These are phyloP conservation scores for Sciurus carolinensis DNA, from an alignment of 2,797 vertebrate species.

Conservation along the genomic window DNA sequence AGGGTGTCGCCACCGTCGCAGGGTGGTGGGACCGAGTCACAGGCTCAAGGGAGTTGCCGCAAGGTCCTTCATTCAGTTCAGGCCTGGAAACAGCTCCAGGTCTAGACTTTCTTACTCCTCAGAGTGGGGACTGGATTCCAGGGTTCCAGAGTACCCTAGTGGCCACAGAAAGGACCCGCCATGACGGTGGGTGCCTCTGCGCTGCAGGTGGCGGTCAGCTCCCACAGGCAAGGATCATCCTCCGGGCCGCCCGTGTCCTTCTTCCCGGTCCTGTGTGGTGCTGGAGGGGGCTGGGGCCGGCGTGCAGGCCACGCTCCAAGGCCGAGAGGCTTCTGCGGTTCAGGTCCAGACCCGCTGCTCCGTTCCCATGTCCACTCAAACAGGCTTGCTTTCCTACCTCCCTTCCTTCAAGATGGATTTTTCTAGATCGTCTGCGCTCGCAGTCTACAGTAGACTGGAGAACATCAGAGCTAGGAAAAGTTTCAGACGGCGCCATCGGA, in stretches of 20 bases:
- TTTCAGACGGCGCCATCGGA: not conserved
- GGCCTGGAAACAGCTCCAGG: not conserved
- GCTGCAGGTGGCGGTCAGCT: not conserved
- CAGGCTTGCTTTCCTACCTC: not conserved
- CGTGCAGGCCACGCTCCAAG: not conserved
- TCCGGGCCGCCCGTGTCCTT: not conserved
- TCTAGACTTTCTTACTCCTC: not conserved
- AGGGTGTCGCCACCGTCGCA: not conserved
- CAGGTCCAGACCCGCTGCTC: not conserved
- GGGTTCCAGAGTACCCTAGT: not conserved
- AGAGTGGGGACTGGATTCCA: not conserved
- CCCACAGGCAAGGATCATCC: not conserved
- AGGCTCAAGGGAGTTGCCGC: not conserved
- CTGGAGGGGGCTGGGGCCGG: not conserved
- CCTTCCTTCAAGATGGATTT: not conserved
- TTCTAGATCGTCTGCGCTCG: not conserved
- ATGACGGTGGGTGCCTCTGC: not conserved
- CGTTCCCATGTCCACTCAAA: not conserved
- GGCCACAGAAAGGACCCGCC: not conserved
- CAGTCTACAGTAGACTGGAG: fast-evolving
- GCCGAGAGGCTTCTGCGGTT: not conserved
- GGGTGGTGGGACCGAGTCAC: not conserved
- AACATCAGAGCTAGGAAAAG: not conserved
- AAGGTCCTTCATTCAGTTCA: fast-evolving
- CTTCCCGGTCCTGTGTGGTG: not conserved